These are phyloP conservation scores for Anthonomus grandis DNA, from an alignment of 1,140 invertebrate genomes.

Conservation along the genomic window DNA sequence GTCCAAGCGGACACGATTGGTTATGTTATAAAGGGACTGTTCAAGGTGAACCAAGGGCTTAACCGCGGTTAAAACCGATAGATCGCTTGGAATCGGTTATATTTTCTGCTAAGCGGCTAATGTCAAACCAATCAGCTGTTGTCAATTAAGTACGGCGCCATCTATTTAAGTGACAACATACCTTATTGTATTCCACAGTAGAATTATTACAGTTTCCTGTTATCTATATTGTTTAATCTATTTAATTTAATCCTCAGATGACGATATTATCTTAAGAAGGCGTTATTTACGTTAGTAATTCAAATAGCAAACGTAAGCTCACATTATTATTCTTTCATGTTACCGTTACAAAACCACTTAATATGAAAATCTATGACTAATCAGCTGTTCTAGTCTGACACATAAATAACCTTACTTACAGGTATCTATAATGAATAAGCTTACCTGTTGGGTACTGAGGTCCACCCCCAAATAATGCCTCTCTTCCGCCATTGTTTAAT, in stretches of 20 bases:
- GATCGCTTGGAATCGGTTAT: too few relatives aligned
- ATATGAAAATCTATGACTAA: conserved; percentile 6
- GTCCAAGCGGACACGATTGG: too few relatives aligned
- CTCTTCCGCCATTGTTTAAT: conserved; percentile 15
- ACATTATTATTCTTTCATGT: not conserved
- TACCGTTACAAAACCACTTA: not conserved
- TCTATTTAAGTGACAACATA: too few relatives aligned
- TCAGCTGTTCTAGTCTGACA: conserved; percentile 29
- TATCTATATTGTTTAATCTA: too few relatives aligned
- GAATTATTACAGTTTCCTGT: too few relatives aligned
- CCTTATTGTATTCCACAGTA: too few relatives aligned
- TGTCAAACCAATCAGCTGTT: too few relatives aligned
- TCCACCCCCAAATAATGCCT: conserved; percentile 63
- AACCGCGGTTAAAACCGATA: too few relatives aligned
- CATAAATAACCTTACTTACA: not conserved
- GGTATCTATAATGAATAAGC: conserved; percentile 13
- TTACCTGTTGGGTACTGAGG: conserved; percentile 79
- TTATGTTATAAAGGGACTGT: too few relatives aligned
- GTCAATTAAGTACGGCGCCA: too few relatives aligned
- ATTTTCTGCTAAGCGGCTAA: too few relatives aligned
- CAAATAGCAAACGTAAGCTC: not conserved
- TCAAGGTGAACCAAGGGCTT: too few relatives aligned
- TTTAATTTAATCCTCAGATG: not conserved
- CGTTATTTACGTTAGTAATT: not conserved
- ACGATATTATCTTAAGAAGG: not conserved